Evolutionary conservation across 1,140 invertebrate genomes (phyloP), one percentile per base, ranked within the genome.

Genomic region (Dysdera silvatica): DNA sequence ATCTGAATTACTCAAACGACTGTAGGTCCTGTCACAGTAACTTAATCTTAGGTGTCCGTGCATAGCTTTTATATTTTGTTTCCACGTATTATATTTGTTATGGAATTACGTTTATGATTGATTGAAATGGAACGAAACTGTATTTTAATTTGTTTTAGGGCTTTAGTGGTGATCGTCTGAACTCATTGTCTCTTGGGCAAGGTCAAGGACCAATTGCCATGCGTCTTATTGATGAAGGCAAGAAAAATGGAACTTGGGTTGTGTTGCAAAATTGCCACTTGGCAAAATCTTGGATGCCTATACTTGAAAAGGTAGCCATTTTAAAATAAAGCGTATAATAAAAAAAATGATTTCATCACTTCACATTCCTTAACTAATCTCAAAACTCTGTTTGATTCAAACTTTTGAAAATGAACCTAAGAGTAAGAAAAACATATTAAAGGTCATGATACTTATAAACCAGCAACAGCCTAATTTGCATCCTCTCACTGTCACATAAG

Each of bases 171-270:
- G 73, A 75, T 47, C 78, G 78, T 54, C 76, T 82, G 60, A 78
- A 79, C 69, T 79, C 79, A 4, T 69, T 82, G 37, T 81, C 80
- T 3, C 70, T 82, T n/a, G 80, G 80, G 53, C 79, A 81, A 73
- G 80, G 80, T 43, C 80, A 81, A 66, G 80, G 80, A n/a, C 80
- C 80, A 14, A 80, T 80, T 66, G 80, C 80, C 12, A 67, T 78
- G 64, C 71, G 72, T 49, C 72, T 81, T 72, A 79, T 82, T 29
- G 75, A 80, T 65, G 79, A 78, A 53, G 80, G 75, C 4, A 67
- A 74, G n/a, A 75, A 78, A 47, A 76, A 78, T 48, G 80, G 80
- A 18, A 78, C 76, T 3, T 75, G 74, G 74, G 72, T 75, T 31
- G 67, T 75, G 8, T 63, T 75, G 26, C 72, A 75, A 56, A 67